Percentiles rank a stretch among this genome's conserved stretches.
phyloP scores from a whole-genome alignment of 2,888 invertebrate genomes.

The Campaea margaritaria region DNA sequence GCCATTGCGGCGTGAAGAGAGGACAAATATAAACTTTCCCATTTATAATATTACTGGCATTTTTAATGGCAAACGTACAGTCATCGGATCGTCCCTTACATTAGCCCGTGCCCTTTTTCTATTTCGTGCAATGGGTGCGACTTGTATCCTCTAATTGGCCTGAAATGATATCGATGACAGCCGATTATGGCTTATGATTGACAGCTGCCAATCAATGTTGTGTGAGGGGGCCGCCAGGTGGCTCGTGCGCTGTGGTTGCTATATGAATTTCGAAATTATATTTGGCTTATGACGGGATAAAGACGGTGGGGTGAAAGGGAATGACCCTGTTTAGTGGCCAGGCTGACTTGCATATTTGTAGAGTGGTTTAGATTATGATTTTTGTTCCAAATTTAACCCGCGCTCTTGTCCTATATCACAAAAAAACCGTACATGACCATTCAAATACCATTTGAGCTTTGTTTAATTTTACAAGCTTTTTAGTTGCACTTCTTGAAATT shows the following conservation, averaged over 20 bases:
- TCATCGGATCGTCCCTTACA: slow-evolving; percentile 37
- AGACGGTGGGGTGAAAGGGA: too few species aligned
- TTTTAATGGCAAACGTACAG: slow-evolving; percentile 7
- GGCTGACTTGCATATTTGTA: not conserved
- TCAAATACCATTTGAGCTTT: too few species aligned
- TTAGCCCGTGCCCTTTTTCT: slow-evolving; percentile 54
- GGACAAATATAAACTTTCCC: too few species aligned
- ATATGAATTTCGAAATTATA: slow-evolving; percentile 21
- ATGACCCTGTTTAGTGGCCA: not conserved
- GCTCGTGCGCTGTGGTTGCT: slow-evolving; percentile 59
- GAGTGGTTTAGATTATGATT: not conserved
- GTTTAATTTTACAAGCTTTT: too few species aligned
- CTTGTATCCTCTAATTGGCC: slow-evolving; percentile 62
- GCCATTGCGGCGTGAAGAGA: too few species aligned
- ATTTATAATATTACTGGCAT: too few species aligned
- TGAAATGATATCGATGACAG: slow-evolving; percentile 74
- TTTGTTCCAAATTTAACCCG: not conserved
- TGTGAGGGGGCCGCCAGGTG: slow-evolving; percentile 68
- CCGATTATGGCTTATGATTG: slow-evolving; percentile 74
- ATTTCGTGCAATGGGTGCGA: slow-evolving; percentile 66
- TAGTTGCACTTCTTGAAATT: too few species aligned
- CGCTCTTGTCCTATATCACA: too few species aligned
- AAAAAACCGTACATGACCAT: too few species aligned
- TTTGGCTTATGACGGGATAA: slow-evolving; percentile 2
- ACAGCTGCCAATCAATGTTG: slow-evolving; percentile 79